Conservation (phyloP, 2,797 vertebrate genomes). For the Crocodylus rhombifer region DNA sequence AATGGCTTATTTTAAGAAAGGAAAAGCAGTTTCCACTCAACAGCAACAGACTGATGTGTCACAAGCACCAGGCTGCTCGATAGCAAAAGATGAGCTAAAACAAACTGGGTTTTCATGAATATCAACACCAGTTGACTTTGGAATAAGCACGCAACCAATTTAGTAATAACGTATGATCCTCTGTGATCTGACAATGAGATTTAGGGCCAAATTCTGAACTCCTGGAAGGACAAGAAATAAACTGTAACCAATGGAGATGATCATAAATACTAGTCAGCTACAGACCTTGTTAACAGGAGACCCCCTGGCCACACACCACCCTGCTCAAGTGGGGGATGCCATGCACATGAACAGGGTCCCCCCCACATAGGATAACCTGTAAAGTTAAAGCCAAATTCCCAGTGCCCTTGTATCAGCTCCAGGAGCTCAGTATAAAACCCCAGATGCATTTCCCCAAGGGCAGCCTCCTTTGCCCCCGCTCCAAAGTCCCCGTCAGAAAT, state of each 20-base stretch:
- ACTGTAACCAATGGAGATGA: background rate
- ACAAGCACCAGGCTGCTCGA: background rate
- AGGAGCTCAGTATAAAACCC: background rate
- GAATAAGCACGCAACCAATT: too few species aligned
- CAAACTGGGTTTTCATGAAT: too few species aligned
- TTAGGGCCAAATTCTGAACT: too few species aligned
- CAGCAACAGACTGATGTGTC: background rate
- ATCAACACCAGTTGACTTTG: too few species aligned
- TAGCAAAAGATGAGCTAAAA: too few species aligned
- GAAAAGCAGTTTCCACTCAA: background rate
- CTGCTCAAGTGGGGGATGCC: fast-evolving
- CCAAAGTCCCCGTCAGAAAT: background rate
- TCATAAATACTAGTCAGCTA: background rate
- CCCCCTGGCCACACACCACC: background rate
- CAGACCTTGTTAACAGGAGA: background rate
- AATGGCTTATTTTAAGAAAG: too few species aligned
- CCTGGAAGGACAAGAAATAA: too few species aligned
- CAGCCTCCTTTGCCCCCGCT: background rate
- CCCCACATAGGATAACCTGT: fast-evolving
- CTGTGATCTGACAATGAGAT: too few species aligned
- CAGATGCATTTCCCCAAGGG: fast-evolving
- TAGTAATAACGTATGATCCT: too few species aligned
- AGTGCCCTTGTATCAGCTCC: background rate
- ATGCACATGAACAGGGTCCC: background rate
- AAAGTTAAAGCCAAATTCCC: background rate